Base-by-base conservation (phyloP, 1,140 invertebrate species). In the Drosophila saltans region DNA sequence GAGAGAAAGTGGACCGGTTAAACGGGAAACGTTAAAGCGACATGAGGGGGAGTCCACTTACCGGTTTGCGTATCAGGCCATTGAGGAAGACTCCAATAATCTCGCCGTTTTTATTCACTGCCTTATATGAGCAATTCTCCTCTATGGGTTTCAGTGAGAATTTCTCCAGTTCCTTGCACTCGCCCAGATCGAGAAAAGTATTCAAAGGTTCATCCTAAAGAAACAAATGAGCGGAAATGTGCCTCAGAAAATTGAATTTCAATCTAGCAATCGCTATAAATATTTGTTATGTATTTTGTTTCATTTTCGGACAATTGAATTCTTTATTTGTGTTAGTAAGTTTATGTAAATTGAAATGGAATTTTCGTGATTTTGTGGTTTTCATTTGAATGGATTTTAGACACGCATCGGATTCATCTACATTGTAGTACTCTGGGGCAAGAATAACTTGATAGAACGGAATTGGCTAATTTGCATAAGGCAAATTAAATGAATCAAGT, bases 191-290 rank as follows among this genome's bases (percentile, higher is more conserved):
- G 2, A 95, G 92, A 62, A 77, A 92, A 10, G 94, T 92, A 89
- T 96, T 96, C 0, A 96, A 89, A 0, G 95, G 95, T 75, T 96
- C 95, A 71, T 96, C 95, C 69, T 93, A 91, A 78, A 94, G 91
- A 10, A 52, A 78, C 94, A 95, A 81, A 68, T 7, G 68, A 57
- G 52, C 69, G 45, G 8, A 11, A 21, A 10, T 36, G 10, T 24
- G 21, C 8, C 2, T 26, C 2, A 26, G 21, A 10, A 36, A 36
- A 52, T 24, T 24, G 21, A 21, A 24, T 52, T 8, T 24, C 45
- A 48, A 26, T 52, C 2, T 48, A 1, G 21, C 2, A 9, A 40
- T 40, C 11, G 11, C 5, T 40, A 40, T 40, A 40, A 40, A 11
- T 52, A 52, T 26, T 26, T 9, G 26, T 26, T 26, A 10, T 1